Evolutionary conservation across 2,888 invertebrate species (phyloP).

Genomic region (Noctua comes): DNA sequence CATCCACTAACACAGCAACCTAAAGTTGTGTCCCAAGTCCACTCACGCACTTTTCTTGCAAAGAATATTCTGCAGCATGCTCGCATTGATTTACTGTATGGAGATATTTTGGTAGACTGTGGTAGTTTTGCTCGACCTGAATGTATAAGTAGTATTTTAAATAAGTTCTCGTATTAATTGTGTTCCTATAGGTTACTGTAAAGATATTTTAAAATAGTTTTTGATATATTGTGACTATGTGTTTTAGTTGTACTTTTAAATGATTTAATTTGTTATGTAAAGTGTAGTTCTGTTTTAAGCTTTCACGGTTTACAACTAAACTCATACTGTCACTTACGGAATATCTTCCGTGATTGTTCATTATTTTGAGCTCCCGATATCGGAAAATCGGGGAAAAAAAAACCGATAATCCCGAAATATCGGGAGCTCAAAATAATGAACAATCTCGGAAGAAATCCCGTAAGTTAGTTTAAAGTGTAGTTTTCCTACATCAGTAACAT

Average conservation of each 20-base stretch:
- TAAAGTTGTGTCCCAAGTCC: background rate
- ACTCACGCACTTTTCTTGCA: no score
- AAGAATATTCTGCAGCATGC: background rate
- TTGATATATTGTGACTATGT: background rate
- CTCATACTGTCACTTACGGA: no score
- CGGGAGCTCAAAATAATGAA: no score
- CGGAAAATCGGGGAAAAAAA: no score
- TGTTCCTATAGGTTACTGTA: constrained; percentile 30
- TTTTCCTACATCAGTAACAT: constrained; percentile 4
- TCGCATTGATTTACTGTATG: constrained; percentile 3
- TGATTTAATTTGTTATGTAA: background rate
- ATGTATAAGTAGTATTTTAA: background rate
- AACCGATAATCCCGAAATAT: no score
- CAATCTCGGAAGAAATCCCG: no score
- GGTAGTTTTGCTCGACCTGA: background rate
- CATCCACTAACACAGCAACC: background rate
- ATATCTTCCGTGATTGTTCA: no score
- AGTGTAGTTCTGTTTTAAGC: background rate
- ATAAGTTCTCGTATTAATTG: constrained; percentile 9
- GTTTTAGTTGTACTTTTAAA: constrained; percentile 7
- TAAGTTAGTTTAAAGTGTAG: background rate
- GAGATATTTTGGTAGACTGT: constrained; percentile 7
- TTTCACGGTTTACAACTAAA: no score
- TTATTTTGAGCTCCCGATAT: no score
- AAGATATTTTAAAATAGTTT: background rate